Base-by-base conservation (phyloP, 2,113 vertebrate genomes). In the Eulemur rufifrons region DNA sequence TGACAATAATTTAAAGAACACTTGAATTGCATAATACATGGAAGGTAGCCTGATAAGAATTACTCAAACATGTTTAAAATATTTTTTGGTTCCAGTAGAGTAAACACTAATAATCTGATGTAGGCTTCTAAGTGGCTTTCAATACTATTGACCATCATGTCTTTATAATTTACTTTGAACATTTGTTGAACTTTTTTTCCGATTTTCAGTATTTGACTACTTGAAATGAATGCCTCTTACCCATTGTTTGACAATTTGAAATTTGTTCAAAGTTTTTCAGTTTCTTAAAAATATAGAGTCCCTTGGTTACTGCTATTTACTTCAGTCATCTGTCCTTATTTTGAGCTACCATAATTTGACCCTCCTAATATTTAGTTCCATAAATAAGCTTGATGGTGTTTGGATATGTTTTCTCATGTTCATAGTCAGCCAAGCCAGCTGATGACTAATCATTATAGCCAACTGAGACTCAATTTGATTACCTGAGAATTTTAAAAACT, bases 1-100 rank as follows among this genome's bases (percentile, higher is more conserved):
- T 92, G 96, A 97, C 95, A 97, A 96, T 97, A 96, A 97, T 7
- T 83, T 89, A 97, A 96, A 97, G 80, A 94, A 95, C 91, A 90
- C 68, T 96, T 95, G 71, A 94, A 94, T 63, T 80, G 81, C 84
- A 87, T 95, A 98, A 97, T 39, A 97, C 71, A 71, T 47, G 91
- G 94, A 96, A 68, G 20, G 45, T 66, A 95, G 66, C 63, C 93
- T 96, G 0, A 0, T 45, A 5, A 25, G 47, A 80, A 93, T 97
- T 92, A 77, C 12, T 74, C 73, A 47, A 86, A 93, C 95, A 93
- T 94, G 94, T 94, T 92, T 82, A 96, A 97, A 98, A 96, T 84
- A 74, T 42, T 66, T 88, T 93, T 80, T 59, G 76, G 81, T 45
- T 96, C 68, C 50, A 90, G 64, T 10, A 94, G 45, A 86, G 13